A percentile compares a stretch with the other conserved stretches of the same genome.
These are phyloP conservation scores for Mobula birostris DNA, from an alignment of 2,113 vertebrate genomes.

Conservation along the genomic window DNA sequence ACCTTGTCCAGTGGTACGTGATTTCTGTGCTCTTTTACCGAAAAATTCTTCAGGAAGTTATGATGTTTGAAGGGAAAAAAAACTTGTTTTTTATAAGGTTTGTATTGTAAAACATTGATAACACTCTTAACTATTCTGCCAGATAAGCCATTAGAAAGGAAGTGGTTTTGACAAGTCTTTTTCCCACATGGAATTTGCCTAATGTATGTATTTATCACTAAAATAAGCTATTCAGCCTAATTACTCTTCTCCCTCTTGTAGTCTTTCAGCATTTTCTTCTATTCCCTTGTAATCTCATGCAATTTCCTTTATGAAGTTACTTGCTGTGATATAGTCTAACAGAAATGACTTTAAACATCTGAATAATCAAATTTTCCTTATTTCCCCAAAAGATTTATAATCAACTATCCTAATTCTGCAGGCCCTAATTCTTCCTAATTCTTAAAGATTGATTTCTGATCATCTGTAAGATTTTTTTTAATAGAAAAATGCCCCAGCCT, in stretches of 20 bases:
- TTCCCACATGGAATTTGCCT: not conserved
- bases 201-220: not conserved
- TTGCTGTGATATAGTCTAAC: no score
- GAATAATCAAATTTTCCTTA: no score
- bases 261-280: no score
- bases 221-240: not conserved
- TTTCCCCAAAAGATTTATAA: no score
- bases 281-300: no score
- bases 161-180: not conserved
- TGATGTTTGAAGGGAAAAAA: not conserved
- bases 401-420: no score
- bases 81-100: not conserved
- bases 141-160: not conserved
- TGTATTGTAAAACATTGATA: not conserved
- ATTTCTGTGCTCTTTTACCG: not conserved
- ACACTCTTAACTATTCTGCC: not conserved
- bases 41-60: not conserved
- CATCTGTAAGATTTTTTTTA: not conserved
- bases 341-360: no score
- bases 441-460: not conserved
- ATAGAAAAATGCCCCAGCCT: not conserved
- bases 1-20: constrained; percentile 90
- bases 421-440: no score
- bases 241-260: not conserved
- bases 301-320: no score